A percentile compares a stretch with the other conserved stretches of the same genome.
Evolutionary conservation across 2,797 vertebrate genomes (phyloP).

Genomic region (Alcedo atthis): DNA sequence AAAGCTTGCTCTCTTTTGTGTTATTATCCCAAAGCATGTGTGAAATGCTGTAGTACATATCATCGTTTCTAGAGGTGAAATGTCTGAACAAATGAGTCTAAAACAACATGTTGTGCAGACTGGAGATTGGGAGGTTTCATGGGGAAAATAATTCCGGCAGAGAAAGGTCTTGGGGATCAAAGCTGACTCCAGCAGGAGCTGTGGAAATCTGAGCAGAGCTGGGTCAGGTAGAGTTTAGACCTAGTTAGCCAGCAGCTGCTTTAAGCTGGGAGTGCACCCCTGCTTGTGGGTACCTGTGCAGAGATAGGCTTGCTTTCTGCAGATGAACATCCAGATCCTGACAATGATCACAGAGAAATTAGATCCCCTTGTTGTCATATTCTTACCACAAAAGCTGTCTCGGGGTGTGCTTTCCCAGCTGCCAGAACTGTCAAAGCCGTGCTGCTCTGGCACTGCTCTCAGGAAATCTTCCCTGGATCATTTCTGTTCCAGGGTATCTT

Average conservation of each 20-base stretch:
- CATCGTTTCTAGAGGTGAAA: constrained; percentile 53
- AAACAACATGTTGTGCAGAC: constrained; percentile 69
- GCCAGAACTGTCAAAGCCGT: neutral
- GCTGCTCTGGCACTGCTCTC: neutral
- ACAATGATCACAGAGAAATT: too few species aligned
- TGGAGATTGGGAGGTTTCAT: neutral
- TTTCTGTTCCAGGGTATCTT: neutral
- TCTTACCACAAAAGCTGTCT: neutral
- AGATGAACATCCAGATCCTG: too few species aligned
- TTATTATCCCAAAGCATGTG: neutral
- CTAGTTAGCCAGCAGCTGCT: too few species aligned
- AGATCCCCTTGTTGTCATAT: too few species aligned
- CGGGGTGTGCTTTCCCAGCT: neutral
- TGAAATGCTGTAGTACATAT: neutral
- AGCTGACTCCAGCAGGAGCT: too few species aligned
- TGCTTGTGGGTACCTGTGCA: too few species aligned
- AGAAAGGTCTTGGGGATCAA: too few species aligned
- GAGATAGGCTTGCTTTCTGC: too few species aligned
- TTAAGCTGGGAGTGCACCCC: too few species aligned
- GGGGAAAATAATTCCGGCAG: too few species aligned
- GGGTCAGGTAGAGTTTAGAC: too few species aligned
- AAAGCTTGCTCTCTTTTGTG: neutral
- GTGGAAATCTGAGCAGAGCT: too few species aligned
- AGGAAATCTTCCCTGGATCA: neutral
- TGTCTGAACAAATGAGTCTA: constrained; percentile 79